Evolutionary conservation across 2,797 vertebrate species (phyloP), one percentile per base, ranked within the genome.

Genomic region (Molothrus aeneus): DNA sequence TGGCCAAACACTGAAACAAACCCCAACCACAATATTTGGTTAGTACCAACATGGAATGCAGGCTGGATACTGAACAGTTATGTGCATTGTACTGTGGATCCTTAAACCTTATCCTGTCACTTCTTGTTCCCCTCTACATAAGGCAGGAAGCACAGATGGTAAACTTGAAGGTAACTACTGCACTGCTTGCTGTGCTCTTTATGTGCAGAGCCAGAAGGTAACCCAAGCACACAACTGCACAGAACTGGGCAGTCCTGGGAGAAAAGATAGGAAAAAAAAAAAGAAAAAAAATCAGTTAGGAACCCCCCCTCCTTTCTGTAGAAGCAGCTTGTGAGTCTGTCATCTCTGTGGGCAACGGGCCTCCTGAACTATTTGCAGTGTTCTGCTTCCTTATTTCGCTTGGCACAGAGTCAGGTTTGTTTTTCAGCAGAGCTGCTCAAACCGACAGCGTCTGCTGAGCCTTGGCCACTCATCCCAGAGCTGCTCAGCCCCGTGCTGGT

Each of bases 341-440:
- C 94, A 86, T 80, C 90, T 73, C 85, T 86, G 92, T 3, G 66
- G 90, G 95, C 94, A 92, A 61, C 0, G 0, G 91, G 84, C 98
- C 97, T 97, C 98, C 73, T 50, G 64, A 95, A 69, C 95, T 78
- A 77, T 64, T 82, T 18, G 36, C 94, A 87, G 88, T 8, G 75
- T 31, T 97, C 88, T 73, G 80, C 91, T 95, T 95, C 96, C 94
- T 90, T 96, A 94, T 94, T 97, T 95, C 88, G 0, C 81, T 96
- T 97, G 96, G 96, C 96, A 86, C 51, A 48, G 48, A 80, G 86
- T 94, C 96, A 93, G 92, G 89, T 73, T 92, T 96, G 94, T 90
- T 97, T 95, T 95, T 88, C 94, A 93, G 90, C 88, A 88, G 85
- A 80, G 92, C 93, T 89, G 87, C 94, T 94, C 95, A 71, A 79